Evolutionary conservation across 2,888 invertebrate species (phyloP), one percentile per base, ranked within the genome.

Genomic region (Fissipunctia ypsillon): DNA sequence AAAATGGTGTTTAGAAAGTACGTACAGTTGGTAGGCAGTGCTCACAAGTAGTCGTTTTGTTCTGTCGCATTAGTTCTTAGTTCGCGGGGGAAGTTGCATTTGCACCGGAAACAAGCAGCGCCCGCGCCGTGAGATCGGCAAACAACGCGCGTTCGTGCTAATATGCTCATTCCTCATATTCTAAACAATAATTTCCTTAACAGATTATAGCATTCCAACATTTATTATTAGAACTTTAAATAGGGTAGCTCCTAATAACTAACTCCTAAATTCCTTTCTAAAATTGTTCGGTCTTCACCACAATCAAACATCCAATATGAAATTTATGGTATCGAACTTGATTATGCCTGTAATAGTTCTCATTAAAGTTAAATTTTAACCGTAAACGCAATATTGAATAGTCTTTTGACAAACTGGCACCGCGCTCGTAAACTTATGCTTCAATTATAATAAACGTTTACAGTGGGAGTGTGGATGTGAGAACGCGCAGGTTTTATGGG

Each of bases 401-500:
- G 82, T 80, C 90, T 91, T 94, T 92, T 93, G 93, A 92, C 90
- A 90, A 92, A 90, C 90, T 91, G 90, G 91, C 88, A 91, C 93
- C 93, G 94, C 91, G 86, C 84, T 94, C 93, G 91, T 94, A 94
- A 94, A 94, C 91, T 90, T 93, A 93, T 93, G 92, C 91, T 94
- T 95, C 93, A 95, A 95, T 95, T 95, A 95, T 94, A 94, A 94
- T 94, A 94, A 94, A 93, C 92, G 92, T 93, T 93, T 92, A 93
- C 91, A 90, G 92, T 91, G 91, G 90, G 90, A 83, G 90, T 88
- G 93, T 91, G 90, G 90, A 93, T 94, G 94, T 94, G 94, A 91
- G 94, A 94, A 92, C 89, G 93, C 89, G 90, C 90, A 89, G 91
- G 92, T 94, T 95, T 95, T 94, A 95, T 93, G 92, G 90, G 81